Evolutionary conservation across 2,797 vertebrate genomes (phyloP).

Genomic region (Coracias cyanogaster): DNA sequence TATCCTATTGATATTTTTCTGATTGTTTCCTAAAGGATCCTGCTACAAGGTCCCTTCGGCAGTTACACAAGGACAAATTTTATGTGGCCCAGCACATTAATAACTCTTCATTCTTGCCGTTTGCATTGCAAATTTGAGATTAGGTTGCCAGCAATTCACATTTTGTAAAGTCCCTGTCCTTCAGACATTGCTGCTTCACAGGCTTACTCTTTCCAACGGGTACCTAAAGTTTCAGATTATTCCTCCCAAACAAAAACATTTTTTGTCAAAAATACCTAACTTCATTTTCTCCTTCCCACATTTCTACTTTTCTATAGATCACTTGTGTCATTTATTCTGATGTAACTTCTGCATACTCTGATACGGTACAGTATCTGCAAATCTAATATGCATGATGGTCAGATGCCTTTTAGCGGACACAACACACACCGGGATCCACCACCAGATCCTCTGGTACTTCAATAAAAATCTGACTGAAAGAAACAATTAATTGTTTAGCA

Average conservation of each 20-base stretch:
- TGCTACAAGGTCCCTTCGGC: background rate
- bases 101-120: background rate
- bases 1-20: background rate
- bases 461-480: background rate
- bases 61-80: background rate
- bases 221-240: background rate
- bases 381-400: background rate
- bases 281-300: background rate
- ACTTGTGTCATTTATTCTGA: background rate
- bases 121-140: conserved; percentile 8
- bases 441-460: background rate
- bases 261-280: background rate
- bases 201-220: background rate
- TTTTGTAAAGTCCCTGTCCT: background rate
- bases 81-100: background rate
- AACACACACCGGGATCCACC: background rate
- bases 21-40: background rate
- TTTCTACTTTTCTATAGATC: background rate
- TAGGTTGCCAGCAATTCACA: background rate
- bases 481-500: background rate
- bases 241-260: background rate
- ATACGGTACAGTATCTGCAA: background rate
- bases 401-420: background rate
- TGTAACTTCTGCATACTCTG: background rate
- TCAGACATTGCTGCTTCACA: background rate